phyloP scores from a whole-genome alignment of 2,888 invertebrate species.

The Cyrtodaria siliqua region DNA sequence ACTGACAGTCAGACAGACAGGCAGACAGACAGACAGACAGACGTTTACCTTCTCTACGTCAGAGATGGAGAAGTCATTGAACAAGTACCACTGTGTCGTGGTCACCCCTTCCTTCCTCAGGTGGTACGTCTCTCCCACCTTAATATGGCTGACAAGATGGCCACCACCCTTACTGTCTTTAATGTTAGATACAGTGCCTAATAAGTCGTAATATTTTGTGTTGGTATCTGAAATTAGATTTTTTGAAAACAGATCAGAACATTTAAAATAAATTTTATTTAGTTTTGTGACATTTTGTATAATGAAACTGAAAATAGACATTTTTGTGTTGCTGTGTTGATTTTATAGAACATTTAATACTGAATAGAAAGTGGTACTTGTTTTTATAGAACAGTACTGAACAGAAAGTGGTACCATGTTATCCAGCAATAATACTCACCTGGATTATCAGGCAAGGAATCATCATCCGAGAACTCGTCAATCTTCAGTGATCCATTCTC shows the following conservation, averaged over 20 bases:
- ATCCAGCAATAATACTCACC: constrained; percentile 12
- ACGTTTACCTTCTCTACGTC: constrained; percentile 84
- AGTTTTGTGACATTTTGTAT: no score
- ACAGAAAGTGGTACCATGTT: no score
- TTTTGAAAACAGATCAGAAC: not conserved
- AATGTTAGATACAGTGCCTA: constrained; percentile 94
- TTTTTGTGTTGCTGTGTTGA: no score
- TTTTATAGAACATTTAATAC: no score
- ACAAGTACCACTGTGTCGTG: constrained; percentile 92
- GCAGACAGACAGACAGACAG: no score
- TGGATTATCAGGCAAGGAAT: constrained; percentile 36
- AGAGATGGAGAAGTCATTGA: constrained; percentile 93
- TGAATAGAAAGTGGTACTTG: no score
- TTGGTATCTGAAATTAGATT: constrained; percentile 62
- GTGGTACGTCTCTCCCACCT: constrained; percentile 89
- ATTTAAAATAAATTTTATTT: no score
- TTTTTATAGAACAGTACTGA: no score
- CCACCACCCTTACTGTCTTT: constrained; percentile 86
- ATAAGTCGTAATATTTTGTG: constrained; percentile 88
- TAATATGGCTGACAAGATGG: constrained; percentile 94
- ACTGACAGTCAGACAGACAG: no score
- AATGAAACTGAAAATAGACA: no score
- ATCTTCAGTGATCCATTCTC: constrained; percentile 80
- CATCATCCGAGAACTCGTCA: constrained; percentile 79
- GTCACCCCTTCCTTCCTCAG: constrained; percentile 84